Evolutionary conservation across 2,888 invertebrate genomes (phyloP), one percentile per base, ranked within the genome.

Genomic region (Argyresthia goedartella): DNA sequence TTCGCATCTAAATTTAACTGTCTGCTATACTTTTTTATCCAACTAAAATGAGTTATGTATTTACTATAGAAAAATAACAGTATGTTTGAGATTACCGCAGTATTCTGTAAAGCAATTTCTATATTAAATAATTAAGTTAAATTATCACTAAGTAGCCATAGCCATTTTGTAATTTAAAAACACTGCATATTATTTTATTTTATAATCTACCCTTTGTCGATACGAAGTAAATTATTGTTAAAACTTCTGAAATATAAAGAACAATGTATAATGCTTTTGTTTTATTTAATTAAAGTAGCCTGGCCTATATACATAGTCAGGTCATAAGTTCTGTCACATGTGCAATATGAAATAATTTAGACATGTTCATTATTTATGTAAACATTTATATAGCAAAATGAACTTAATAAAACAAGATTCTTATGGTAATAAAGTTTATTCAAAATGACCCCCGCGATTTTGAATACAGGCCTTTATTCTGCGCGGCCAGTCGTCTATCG

Each of bases 141-240:
- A 52, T 59, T 73, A 67, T 66, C 63, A 61, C 63, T 64, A 71
- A 36, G 34, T 75, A 77, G 78, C 77, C 79, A 78, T 81, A 78
- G 71, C 71, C 69, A 66, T 73, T 73, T 71, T 71, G 73, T 25
- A 74, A 74, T 72, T 71, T 75, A 76, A 75, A 67, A 35, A 11
- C 48, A 35, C n/a, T 25, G 33, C 33, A 33, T n/a, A 44, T 44
- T 46, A 33, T 16, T 33, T 48, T 35, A 35, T 48, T 35, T 36
- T 67, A 69, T 60, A 65, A 61, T 59, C 59, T 59, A 59, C 58
- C 61, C 68, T 73, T 74, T 76, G 73, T 81, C 76, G 69, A 64
- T 71, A 72, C 64, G 63, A 75, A 78, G 70, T 81, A 82, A 84
- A 80, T 84, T 82, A 84, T 84, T 84, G 84, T 84, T 84, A 48